phyloP scores from a whole-genome alignment of 1,140 invertebrate species.

The Linepithema humile region DNA sequence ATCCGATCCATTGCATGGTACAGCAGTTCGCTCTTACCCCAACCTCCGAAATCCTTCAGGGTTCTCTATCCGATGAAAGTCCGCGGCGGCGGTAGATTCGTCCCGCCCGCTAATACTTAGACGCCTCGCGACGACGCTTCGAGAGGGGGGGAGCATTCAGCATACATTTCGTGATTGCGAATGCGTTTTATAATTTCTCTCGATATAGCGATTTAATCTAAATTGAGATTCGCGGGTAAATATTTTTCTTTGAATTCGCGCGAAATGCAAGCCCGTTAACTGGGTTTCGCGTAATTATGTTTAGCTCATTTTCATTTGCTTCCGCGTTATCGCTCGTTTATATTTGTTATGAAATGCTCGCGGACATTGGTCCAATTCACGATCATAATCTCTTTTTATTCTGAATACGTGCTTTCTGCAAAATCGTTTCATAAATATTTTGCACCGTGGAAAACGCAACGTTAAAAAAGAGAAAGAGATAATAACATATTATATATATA shows the following conservation, averaged over 20 bases:
- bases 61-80: constrained; percentile 61
- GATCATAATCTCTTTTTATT: neutral
- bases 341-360: neutral
- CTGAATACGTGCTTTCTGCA: neutral
- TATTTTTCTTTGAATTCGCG: neutral
- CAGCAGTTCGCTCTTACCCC: constrained; percentile 81
- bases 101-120: constrained; percentile 30
- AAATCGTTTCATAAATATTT: neutral
- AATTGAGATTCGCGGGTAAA: neutral
- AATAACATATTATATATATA: neutral
- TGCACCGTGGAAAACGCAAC: neutral
- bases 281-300: constrained; percentile 7
- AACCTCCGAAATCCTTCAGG: constrained; percentile 76
- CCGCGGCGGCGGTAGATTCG: constrained; percentile 59
- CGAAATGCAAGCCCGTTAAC: neutral
- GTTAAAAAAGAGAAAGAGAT: neutral
- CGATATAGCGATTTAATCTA: neutral
- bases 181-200: neutral
- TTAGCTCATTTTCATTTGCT: neutral
- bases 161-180: neutral
- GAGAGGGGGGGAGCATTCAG: too few relatives aligned
- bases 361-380: neutral
- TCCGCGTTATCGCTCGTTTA: neutral
- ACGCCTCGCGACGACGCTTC: constrained; percentile 19
- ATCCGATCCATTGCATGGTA: constrained; percentile 82